Base-by-base conservation (phyloP, 2,888 invertebrate species). In the Euproctis similis region DNA sequence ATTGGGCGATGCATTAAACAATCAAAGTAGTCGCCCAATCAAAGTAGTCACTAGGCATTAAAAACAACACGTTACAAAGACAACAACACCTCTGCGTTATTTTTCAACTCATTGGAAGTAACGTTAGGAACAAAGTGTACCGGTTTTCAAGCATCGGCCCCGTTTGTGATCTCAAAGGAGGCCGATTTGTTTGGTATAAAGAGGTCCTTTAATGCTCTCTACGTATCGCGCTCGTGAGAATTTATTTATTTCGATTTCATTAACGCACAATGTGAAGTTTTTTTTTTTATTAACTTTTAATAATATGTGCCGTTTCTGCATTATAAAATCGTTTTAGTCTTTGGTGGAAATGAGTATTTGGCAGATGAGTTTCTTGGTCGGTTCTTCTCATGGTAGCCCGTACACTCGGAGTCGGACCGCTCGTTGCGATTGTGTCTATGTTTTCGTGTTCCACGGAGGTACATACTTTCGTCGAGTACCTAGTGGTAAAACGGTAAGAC, bases 151-250 rank as follows among this genome's bases (percentile, higher is more conserved):
- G 61, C 36, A n/a, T 44, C 80, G 81, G 82, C 59, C n/a, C 34
- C 66, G 54, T 78, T 80, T 81, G 78, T 67, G 34, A 40, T 46
- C 59, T 71, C 78, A 81, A 84, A 82, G 73, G 70, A 68, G 59
- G 64, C 84, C 84, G 84, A 82, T 78, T 84, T 84, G 80, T 84
- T 80, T 77, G 71, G 73, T 69, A 80, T 78, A 81, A 84, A 84
- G 78, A 68, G 60, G 69, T 71, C 71, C 74, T 77, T 78, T 72
- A 62, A 61, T 14, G 65, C n/a, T n/a, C n/a, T n/a, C n/a, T 56
- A 59, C 60, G 62, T 75, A 74, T 72, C 63, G 65, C 60, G 51
- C 65, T 69, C 59, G 69, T 69, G 71, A 56, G 75, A 76, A 71
- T 76, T 71, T 77, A 77, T 75, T n/a, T 82, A 82, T 78, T 77